Evolutionary conservation across 2,113 vertebrate genomes (phyloP), one percentile per base, ranked within the genome.

Genomic region (Plotosus lineatus): DNA sequence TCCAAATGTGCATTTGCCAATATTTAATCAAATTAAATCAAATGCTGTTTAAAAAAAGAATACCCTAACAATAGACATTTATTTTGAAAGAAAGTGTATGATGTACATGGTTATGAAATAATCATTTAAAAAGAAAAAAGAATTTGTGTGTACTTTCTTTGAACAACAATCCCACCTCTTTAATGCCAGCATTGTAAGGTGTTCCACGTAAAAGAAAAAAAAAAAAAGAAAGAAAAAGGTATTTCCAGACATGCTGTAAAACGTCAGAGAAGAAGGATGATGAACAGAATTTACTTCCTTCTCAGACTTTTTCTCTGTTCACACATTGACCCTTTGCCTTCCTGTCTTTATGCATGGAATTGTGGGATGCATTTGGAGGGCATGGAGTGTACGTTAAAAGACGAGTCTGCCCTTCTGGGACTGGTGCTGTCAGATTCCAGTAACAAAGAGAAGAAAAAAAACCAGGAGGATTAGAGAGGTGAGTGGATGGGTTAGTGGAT

Each of bases 401-500:
- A 74, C 72, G 60, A 33, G 80, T 79, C 66, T 72, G 71, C 77
- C 85, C 82, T 83, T 77, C 82, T 77, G 86, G 84, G 83, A 84
- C 75, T 50, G 60, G 81, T 36, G 75, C 84, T 58, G 48, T 81
- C n/a, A 63, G 68, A 74, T 69, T 78, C 74, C 76, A 66, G 31
- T 60, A 63, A 44, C 46, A 51, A 73, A 72, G 46, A 23, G 65
- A 19, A 51, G 61, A 56, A 56, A 76, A 66, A 78, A 82, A 66
- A 85, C 56, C 60, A 15, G 46, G 74, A 65, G 86, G 88, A 86
- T 87, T 86, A 86, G 79, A 87, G 63, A 75, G 71, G 79, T 71
- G 73, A 85, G 85, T 83, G 82, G 69, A 68, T 82, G 75, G 56
- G 85, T 80, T 83, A 75, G 55, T 53, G 86, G 86, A 86, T 88